These are phyloP conservation scores for Spodoptera picta DNA, from an alignment of 2,888 invertebrate species.

Conservation along the genomic window DNA sequence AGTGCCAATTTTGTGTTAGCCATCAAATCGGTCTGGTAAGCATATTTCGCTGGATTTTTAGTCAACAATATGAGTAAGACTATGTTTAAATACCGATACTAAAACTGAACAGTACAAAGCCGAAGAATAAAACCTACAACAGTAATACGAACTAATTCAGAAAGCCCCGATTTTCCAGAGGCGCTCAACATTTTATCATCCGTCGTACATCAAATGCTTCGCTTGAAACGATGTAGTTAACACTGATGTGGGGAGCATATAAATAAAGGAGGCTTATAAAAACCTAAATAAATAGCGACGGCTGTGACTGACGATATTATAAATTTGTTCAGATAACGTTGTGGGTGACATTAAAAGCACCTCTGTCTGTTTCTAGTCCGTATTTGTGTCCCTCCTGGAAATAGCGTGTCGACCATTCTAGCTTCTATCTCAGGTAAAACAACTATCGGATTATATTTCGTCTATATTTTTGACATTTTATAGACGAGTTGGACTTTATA, in stretches of 20 bases:
- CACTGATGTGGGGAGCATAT: slow-evolving; percentile 29
- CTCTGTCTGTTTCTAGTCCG: slow-evolving; percentile 44
- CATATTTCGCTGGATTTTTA: too few relatives aligned
- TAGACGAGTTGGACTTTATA: slow-evolving; percentile 9
- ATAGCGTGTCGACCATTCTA: slow-evolving; percentile 26
- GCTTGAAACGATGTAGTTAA: slow-evolving; percentile 49
- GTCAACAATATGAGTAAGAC: too few relatives aligned
- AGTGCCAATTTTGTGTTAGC: too few relatives aligned
- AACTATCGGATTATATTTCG: slow-evolving; percentile 37
- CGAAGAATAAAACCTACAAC: slow-evolving; percentile 17
- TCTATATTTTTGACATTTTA: slow-evolving; percentile 1
- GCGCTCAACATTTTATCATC: slow-evolving; percentile 42
- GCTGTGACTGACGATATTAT: slow-evolving; percentile 52
- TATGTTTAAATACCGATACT: too few relatives aligned
- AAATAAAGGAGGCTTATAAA: slow-evolving; percentile 48
- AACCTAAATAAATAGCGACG: slow-evolving; percentile 52
- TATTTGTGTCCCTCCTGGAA: slow-evolving; percentile 39
- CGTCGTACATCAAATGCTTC: slow-evolving; percentile 36
- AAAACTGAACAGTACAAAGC: background rate
- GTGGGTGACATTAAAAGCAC: slow-evolving; percentile 54
- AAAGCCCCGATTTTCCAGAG: slow-evolving; percentile 26
- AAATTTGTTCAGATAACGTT: slow-evolving; percentile 58
- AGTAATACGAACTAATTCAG: slow-evolving; percentile 11
- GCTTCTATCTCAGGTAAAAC: slow-evolving; percentile 41
- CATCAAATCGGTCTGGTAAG: too few relatives aligned